These are phyloP conservation scores for Rhea americana DNA, from an alignment of 2,113 vertebrate genomes.

Conservation along the genomic window DNA sequence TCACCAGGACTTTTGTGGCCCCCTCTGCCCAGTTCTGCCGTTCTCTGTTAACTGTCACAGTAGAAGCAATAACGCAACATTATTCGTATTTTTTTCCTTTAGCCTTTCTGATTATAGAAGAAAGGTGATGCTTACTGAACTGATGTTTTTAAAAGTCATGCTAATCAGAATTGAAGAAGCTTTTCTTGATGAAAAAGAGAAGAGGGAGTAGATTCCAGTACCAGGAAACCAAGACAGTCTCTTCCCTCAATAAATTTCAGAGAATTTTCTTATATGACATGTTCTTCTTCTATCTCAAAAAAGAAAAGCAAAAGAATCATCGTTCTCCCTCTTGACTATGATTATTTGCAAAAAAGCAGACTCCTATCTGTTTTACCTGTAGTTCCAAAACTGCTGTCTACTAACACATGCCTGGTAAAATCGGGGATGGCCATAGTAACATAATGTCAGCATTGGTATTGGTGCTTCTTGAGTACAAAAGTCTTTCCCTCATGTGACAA, in stretches of 20 bases:
- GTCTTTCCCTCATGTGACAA: neutral
- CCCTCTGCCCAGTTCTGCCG: neutral
- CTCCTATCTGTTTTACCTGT: neutral
- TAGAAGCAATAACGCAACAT: neutral
- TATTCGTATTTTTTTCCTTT: neutral
- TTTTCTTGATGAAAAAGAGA: neutral
- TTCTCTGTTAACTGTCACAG: neutral
- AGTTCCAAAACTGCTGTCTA: neutral
- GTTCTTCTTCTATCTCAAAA: slow-evolving; percentile 32
- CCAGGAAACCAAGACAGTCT: slow-evolving; percentile 4
- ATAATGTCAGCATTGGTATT: neutral
- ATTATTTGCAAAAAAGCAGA: slow-evolving; percentile 57
- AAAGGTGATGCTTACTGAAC: neutral
- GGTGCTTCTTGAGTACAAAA: neutral
- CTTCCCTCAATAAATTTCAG: slow-evolving; percentile 53
- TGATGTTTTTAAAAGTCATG: neutral
- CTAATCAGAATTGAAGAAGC: neutral
- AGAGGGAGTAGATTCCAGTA: neutral
- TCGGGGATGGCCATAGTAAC: neutral
- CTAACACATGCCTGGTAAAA: neutral
- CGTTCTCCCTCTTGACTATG: slow-evolving; percentile 55
- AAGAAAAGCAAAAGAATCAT: neutral
- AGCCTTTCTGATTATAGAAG: neutral
- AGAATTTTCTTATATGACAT: slow-evolving; percentile 60
- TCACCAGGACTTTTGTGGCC: neutral